Percentiles rank a stretch among this genome's conserved stretches.
Conservation (phyloP, 2,888 invertebrate genomes). For the Chrysolina oricalcia region DNA sequence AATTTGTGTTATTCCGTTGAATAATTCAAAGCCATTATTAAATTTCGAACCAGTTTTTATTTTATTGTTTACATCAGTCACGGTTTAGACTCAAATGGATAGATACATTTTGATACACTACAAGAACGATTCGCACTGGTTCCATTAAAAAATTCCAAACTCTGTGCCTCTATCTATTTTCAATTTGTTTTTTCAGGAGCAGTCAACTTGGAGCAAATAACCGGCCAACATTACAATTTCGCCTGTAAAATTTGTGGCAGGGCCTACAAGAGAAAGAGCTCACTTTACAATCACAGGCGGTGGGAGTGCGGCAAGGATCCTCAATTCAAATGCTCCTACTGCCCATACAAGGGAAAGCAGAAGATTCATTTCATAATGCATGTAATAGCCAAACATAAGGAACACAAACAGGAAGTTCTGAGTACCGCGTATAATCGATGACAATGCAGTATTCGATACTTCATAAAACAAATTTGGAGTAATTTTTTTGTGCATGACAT, state of each 20-base stretch:
- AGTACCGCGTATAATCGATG: constrained; percentile 57
- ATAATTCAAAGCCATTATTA: too few relatives aligned
- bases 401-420: constrained; percentile 65
- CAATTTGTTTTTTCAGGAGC: constrained; percentile 37
- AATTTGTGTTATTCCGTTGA: too few relatives aligned
- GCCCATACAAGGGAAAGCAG: constrained; percentile 67
- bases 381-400: constrained; percentile 68
- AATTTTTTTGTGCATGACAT: neutral
- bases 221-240: constrained; percentile 51
- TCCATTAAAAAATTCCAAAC: neutral
- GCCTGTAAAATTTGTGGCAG: constrained; percentile 61
- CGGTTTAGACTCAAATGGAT: too few relatives aligned
- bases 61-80: too few relatives aligned
- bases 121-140: neutral
- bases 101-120: too few relatives aligned
- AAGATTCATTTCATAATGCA: constrained; percentile 69
- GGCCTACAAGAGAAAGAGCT: constrained; percentile 61
- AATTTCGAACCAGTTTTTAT: too few relatives aligned
- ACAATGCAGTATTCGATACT: neutral
- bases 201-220: constrained; percentile 49
- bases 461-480: neutral
- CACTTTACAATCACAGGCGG: constrained; percentile 61
- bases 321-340: constrained; percentile 61
- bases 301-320: constrained; percentile 63
- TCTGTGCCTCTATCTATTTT: neutral